These are phyloP conservation scores for Morpho deidamia DNA, from an alignment of 2,888 invertebrate genomes.

Conservation along the genomic window DNA sequence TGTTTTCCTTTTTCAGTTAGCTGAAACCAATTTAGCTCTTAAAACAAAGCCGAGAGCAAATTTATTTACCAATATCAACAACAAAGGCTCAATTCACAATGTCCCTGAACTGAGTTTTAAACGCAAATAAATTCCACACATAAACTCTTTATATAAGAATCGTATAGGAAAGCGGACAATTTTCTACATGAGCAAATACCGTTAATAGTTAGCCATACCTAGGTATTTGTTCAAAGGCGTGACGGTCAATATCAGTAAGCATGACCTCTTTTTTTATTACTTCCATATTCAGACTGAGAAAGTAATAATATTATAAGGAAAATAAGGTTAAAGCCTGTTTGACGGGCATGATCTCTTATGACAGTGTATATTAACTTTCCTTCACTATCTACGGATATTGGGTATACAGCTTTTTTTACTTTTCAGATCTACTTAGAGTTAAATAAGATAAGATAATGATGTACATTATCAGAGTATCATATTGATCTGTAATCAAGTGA, in stretches of 20 bases:
- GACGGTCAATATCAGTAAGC: conserved; percentile 14
- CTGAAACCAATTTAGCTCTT: background rate
- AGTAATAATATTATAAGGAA: background rate
- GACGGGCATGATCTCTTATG: too few species aligned
- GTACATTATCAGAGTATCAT: too few species aligned
- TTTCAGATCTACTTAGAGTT: too few species aligned
- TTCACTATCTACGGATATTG: too few species aligned
- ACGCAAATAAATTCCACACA: conserved; percentile 7
- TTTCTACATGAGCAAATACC: conserved; percentile 63
- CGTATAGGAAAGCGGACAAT: conserved; percentile 52
- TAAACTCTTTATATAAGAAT: conserved; percentile 45
- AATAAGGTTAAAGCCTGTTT: background rate
- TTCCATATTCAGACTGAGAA: background rate
- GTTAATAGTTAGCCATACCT: conserved; percentile 50
- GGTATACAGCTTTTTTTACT: too few species aligned
- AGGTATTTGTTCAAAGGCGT: conserved; percentile 17
- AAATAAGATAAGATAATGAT: too few species aligned
- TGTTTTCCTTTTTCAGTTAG: background rate
- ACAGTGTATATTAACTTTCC: too few species aligned
- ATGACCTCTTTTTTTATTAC: background rate
- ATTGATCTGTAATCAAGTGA: too few species aligned
- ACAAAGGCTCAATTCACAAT: background rate
- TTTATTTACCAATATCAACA: background rate
- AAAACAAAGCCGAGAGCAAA: background rate
- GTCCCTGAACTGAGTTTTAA: background rate